Evolutionary conservation across 1,140 invertebrate genomes (phyloP), one percentile per base, ranked within the genome.

Genomic region (Macrostomum lignano): DNA sequence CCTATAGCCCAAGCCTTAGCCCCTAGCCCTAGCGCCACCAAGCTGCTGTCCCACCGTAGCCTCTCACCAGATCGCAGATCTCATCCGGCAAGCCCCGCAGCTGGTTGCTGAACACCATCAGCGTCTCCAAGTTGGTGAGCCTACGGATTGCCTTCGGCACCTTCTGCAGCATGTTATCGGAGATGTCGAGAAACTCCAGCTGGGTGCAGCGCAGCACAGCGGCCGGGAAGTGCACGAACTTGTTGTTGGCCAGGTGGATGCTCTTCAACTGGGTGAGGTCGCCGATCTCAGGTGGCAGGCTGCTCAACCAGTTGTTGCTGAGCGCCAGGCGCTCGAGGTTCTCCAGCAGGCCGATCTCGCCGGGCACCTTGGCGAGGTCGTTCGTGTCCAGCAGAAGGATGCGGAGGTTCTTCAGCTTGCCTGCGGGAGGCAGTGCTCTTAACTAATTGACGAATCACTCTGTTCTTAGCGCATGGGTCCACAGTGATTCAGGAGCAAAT

Each of bases 241-340:
- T 38, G 40, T 59, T 59, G 39, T 58, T 59, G 21, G 52, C 46
- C 21, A 52, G 25, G 36, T 58, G 56, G 14, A 58, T 36, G 36
- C 53, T 57, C 17, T 36, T 35, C 17, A 59, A 40, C 14, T 47
- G 43, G n/a, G 39, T 39, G 20, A 59, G 36, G 17, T 48, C 44
- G 5, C 33, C 31, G 24, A 59, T 46, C 24, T 43, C 44, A 3
- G 39, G 33, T 0, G 56, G 56, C 17, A 59, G 40, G 3, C 28
- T 23, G 5, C 39, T 37, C 17, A 59, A 33, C 5, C 40, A 33
- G 42, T 59, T 59, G 40, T 56, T 57, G 38, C 52, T 54, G 6
- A 58, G 41, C 13, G 52, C 11, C 17, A 59, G 23, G 14, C 48
- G 41, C 37, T 59, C 51, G 21, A 59, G 37, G 35, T 49, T 44